Percentiles rank a stretch among this genome's conserved stretches.
phyloP scores from a whole-genome alignment of 2,888 invertebrate genomes.

The Antheraea yamamai region DNA sequence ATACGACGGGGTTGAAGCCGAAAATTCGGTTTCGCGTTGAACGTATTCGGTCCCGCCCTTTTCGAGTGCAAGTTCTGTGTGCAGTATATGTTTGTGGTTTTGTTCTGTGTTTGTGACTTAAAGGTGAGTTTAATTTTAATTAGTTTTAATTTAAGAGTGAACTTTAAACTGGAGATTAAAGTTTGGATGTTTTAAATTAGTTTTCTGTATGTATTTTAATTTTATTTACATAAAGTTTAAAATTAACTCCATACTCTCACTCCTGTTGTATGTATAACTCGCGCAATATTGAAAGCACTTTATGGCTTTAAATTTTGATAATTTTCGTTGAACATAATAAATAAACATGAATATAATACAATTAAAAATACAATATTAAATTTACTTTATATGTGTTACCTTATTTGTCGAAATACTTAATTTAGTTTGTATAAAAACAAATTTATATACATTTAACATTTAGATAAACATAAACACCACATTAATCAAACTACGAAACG shows the following conservation, averaged over 20 bases:
- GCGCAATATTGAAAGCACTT: background rate
- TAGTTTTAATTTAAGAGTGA: background rate
- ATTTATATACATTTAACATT: too few relatives aligned
- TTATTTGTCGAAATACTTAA: background rate
- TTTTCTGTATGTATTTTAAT: background rate
- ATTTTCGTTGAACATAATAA: background rate
- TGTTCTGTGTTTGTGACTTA: background rate
- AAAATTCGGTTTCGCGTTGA: conserved; percentile 5
- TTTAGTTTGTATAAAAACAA: background rate
- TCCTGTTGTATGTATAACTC: background rate
- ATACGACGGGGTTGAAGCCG: conserved; percentile 15
- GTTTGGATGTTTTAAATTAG: background rate
- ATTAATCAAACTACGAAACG: background rate
- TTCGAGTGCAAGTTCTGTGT: conserved; percentile 13
- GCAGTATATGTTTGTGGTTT: conserved; percentile 9
- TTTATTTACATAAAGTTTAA: background rate
- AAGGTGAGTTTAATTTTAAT: conserved; percentile 9
- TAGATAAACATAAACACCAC: background rate
- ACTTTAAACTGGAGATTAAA: background rate
- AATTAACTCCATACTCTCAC: background rate
- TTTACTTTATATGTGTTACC: background rate
- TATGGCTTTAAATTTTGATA: background rate
- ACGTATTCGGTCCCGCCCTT: conserved; percentile 15
- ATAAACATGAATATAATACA: background rate
- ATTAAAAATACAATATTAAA: background rate